Conservation (phyloP, 2,888 invertebrate species). For the Scrobipalpa costella region DNA sequence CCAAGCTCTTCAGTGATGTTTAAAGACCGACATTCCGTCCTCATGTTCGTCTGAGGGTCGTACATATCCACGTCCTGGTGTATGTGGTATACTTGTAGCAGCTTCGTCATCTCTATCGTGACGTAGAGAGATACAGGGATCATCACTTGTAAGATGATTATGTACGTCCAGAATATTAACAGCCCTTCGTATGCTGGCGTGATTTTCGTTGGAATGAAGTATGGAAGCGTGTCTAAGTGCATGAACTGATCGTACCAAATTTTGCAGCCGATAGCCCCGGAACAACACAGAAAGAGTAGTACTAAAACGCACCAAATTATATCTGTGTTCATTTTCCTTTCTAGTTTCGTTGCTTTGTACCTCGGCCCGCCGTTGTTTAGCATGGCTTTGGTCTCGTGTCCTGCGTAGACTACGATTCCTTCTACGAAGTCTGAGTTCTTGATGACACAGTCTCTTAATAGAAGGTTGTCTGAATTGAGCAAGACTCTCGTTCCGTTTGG, state of each 20-base stretch:
- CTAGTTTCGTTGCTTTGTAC: conserved; percentile 95
- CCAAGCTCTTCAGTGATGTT: conserved; percentile 99
- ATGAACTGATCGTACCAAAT: conserved; percentile 87
- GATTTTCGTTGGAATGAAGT: conserved; percentile 84
- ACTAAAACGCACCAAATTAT: conserved; percentile 98
- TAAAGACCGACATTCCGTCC: conserved; percentile 91
- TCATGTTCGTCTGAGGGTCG: conserved; percentile 90
- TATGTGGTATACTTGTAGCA: conserved; percentile 97
- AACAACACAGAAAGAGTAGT: conserved; percentile 92
- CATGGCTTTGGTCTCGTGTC: conserved; percentile 99
- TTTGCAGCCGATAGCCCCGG: conserved; percentile 95
- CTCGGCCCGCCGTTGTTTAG: conserved; percentile 97
- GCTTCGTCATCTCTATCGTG: conserved; percentile 97
- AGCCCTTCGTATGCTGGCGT: conserved; percentile 87
- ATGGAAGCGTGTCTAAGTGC: conserved; percentile 59
- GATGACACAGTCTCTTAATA: conserved; percentile 95
- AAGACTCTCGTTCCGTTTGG: conserved; percentile 89
- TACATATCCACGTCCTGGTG: conserved; percentile 94
- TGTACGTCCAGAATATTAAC: conserved; percentile 96
- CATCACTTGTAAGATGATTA: conserved; percentile 98
- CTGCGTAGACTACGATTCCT: conserved; percentile 97
- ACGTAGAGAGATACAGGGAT: conserved; percentile 98
- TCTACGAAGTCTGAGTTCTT: conserved; percentile 98
- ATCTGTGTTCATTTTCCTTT: conserved; percentile 96
- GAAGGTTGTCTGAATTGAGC: conserved; percentile 93